Percentiles rank a stretch among this genome's conserved stretches.
phyloP scores from a whole-genome alignment of 1,140 invertebrate genomes.

The Drosophila malerkotliana region DNA sequence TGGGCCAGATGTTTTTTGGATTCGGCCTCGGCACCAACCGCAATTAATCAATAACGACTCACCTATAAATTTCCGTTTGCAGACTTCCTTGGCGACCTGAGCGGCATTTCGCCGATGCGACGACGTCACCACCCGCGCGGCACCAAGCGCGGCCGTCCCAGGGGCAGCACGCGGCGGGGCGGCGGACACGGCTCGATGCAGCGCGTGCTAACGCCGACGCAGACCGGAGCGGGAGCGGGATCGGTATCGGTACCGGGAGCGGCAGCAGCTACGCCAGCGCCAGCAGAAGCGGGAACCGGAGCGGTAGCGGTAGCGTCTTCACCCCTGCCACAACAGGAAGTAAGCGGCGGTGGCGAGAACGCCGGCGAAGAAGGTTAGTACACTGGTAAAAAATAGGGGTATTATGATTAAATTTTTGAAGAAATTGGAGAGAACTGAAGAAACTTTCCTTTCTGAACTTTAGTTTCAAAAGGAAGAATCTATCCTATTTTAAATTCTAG shows the following conservation, averaged over 20 bases:
- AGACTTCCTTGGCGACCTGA: slow-evolving; percentile 74
- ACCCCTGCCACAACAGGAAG: slow-evolving; percentile 65
- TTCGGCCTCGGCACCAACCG: slow-evolving; percentile 26
- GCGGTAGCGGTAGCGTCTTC: slow-evolving; percentile 38
- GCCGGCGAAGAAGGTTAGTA: slow-evolving; percentile 65
- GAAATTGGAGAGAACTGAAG: too few species aligned
- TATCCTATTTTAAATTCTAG: too few species aligned
- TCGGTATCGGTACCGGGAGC: slow-evolving; percentile 2
- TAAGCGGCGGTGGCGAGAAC: slow-evolving; percentile 45
- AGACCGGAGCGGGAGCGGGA: slow-evolving; percentile 18
- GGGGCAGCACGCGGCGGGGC: slow-evolving; percentile 86
- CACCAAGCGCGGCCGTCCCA: slow-evolving; percentile 88
- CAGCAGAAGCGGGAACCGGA: slow-evolving; percentile 18
- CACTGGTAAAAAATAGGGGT: slow-evolving; percentile 11
- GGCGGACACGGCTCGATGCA: slow-evolving; percentile 74
- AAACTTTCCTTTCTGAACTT: too few species aligned
- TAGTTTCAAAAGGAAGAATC: too few species aligned
- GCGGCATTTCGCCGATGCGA: slow-evolving; percentile 78
- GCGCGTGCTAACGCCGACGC: slow-evolving; percentile 69
- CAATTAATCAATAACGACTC: slow-evolving; percentile 74
- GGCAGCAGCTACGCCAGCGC: slow-evolving; percentile 7
- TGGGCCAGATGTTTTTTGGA: slow-evolving; percentile 60
- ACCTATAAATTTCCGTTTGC: slow-evolving; percentile 64
- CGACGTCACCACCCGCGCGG: slow-evolving; percentile 86
- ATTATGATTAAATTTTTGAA: too few species aligned